Evolutionary conservation across 1,140 invertebrate genomes (phyloP).

Genomic region (Micrasema longulum): DNA sequence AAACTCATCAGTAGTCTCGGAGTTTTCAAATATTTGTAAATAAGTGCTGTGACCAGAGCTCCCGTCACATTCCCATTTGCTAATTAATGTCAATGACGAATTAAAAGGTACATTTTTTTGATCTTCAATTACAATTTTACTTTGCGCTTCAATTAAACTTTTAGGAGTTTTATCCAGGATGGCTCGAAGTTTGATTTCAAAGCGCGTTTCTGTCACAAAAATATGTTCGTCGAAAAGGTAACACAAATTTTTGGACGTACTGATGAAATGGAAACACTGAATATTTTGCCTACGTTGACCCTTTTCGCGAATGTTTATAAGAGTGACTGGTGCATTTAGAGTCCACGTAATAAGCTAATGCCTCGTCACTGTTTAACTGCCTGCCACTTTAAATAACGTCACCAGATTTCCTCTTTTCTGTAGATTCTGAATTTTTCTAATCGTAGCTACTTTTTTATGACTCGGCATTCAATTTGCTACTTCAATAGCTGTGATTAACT

Average conservation of each 20-base stretch:
- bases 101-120: background rate
- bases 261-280: too few relatives aligned
- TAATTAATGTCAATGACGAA: too few relatives aligned
- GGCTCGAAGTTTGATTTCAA: too few relatives aligned
- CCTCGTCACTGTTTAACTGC: too few relatives aligned
- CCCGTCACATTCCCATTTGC: constrained; percentile 10
- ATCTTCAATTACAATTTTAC: too few relatives aligned
- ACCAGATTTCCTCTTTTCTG: background rate
- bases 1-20: background rate
- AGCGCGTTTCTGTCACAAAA: constrained; percentile 39
- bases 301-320: constrained; percentile 41
- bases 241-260: constrained; percentile 45
- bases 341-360: constrained; percentile 49
- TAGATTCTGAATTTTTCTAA: background rate
- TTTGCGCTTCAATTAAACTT: constrained; percentile 42
- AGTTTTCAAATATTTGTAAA: background rate
- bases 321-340: constrained; percentile 42
- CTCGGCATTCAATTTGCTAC: background rate
- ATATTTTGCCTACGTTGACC: too few relatives aligned
- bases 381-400: too few relatives aligned
- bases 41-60: too few relatives aligned
- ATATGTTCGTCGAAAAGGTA: too few relatives aligned
- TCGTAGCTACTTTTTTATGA: background rate
- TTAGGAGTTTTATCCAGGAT: constrained; percentile 48
- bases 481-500: background rate